phyloP scores from a whole-genome alignment of 2,113 vertebrate genomes.

The Merops nubicus region DNA sequence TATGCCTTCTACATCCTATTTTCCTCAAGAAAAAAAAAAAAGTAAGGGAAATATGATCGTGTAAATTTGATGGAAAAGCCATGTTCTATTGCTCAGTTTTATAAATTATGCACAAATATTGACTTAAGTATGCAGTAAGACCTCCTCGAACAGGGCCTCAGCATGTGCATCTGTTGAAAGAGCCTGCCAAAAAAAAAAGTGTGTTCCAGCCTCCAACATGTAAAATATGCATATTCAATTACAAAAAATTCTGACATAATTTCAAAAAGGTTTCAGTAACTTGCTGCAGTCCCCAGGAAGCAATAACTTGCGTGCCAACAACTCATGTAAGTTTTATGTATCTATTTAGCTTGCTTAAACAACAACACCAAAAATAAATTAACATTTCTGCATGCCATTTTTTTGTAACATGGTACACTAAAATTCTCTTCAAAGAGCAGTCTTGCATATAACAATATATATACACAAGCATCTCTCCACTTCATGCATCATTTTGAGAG shows the following conservation, averaged over 20 bases:
- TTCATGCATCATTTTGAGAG: background rate
- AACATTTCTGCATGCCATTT: background rate
- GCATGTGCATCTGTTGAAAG: conserved; percentile 38
- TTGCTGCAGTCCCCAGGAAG: conserved; percentile 25
- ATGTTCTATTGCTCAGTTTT: conserved; percentile 16
- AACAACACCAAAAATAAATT: conserved; percentile 20
- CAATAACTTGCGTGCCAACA: conserved; percentile 3
- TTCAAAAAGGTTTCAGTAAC: conserved; percentile 44
- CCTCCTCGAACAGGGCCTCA: conserved; percentile 33
- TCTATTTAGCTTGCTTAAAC: background rate
- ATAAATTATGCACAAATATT: conserved; percentile 67
- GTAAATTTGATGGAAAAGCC: conserved; percentile 57
- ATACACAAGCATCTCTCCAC: background rate
- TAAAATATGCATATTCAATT: conserved; percentile 66
- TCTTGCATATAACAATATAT: background rate
- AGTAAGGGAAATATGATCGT: background rate
- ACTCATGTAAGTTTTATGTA: conserved; percentile 32
- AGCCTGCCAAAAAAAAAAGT: conserved; percentile 57
- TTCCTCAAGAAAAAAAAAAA: conserved; percentile 3
- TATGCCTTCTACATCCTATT: background rate
- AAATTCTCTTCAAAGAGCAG: background rate
- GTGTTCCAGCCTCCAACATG: conserved; percentile 35
- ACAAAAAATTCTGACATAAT: conserved; percentile 59
- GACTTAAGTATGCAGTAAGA: conserved; percentile 38
- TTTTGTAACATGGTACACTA: background rate